A percentile compares a stretch with the other conserved stretches of the same genome.
Conservation (phyloP, 2,797 vertebrate species). For the Galagoides demidoff region DNA sequence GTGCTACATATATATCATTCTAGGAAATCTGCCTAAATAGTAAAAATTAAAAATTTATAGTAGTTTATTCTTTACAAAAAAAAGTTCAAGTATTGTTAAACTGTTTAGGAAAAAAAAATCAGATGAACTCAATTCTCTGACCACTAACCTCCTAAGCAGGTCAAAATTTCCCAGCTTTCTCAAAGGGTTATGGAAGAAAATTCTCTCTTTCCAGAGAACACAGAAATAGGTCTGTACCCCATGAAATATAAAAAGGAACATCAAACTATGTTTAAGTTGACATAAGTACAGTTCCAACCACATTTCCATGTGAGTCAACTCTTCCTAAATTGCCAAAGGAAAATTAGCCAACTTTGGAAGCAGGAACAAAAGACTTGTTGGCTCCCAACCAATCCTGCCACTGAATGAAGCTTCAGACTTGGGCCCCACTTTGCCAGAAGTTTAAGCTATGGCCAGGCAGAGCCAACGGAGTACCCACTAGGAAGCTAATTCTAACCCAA, state of each 20-base stretch:
- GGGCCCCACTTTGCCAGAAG: neutral
- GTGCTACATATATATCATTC: neutral
- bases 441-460: neutral
- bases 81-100: neutral
- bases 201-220: neutral
- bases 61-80: neutral
- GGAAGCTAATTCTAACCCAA: neutral
- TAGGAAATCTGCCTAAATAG: neutral
- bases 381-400: neutral
- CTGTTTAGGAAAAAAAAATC: neutral
- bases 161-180: neutral
- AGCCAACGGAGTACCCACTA: neutral
- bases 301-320: slow-evolving; percentile 26
- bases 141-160: neutral
- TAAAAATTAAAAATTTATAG: neutral
- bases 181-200: accelerated
- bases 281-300: neutral
- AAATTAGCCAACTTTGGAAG: neutral
- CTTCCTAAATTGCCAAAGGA: neutral
- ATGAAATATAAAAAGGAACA: neutral
- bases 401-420: neutral
- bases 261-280: neutral
- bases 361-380: neutral
- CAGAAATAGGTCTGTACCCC: neutral
- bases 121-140: neutral